Base-by-base conservation (phyloP, 2,888 invertebrate genomes). In the Endotricha flammealis region DNA sequence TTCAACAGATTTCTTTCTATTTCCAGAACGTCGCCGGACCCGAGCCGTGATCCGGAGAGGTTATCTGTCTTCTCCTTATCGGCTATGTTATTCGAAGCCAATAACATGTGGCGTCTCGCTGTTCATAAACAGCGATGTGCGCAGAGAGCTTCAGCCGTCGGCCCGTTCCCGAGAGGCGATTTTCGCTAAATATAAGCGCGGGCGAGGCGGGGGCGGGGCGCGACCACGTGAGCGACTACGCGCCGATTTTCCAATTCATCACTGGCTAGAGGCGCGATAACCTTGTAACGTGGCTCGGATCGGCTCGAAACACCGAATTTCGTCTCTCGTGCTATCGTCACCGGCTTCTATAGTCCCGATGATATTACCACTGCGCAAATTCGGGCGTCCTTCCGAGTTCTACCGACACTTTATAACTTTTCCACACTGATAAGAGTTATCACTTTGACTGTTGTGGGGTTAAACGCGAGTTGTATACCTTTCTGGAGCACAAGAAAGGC, bases 181-280 rank as follows among this genome's bases (percentile, higher is more conserved):
- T 83, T 83, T 85, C 82, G 85, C 85, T 85, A 86, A 86, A 86
- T 85, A 85, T 85, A 86, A 78, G 80, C 64, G 76, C 76, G 70
- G 71, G 66, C 61, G 73, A 70, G 61, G 74, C 76, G 77, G 77
- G 81, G 79, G 79, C 78, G 81, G 81, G 80, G 81, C 79, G 70
- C 67, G 57, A 85, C 85, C 83, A 83, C 83, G 83, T 85, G 83
- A 85, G 81, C 74, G 74, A 78, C 83, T 85, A 85, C 82, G 83
- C 85, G 86, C 85, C 81, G 83, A 85, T 85, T 86, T 85, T 85
- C 79, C 83, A 85, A 85, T 85, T 85, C 85, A 86, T 85, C 83
- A 80, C 82, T 73, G 66, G 78, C 77, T 72, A 79, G 74, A 82
- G 71, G 69, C 79, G 79, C 79, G 79, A 77, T 85, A 83, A 85